A percentile compares a stretch with the other conserved stretches of the same genome.
Conservation (phyloP, 2,797 vertebrate genomes). For the Pelobates cultripes region DNA sequence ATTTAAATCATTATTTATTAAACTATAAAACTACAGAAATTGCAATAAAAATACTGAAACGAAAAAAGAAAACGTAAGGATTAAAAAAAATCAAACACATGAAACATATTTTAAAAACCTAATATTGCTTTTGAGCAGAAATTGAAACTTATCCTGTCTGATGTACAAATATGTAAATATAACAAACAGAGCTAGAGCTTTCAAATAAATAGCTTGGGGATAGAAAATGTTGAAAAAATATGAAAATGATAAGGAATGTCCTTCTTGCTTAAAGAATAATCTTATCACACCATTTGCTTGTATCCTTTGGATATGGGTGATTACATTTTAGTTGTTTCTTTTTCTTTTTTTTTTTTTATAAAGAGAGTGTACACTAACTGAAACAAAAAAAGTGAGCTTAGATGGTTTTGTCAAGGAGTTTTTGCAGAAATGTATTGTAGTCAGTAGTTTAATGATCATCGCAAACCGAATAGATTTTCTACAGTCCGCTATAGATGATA, state of each 20-base stretch:
- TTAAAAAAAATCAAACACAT: slow-evolving; percentile 21
- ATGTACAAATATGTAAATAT: slow-evolving; percentile 35
- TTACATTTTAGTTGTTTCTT: no score
- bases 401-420: no score
- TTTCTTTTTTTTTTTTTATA: no score
- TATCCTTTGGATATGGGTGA: no score
- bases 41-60: slow-evolving; percentile 15
- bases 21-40: slow-evolving; percentile 35
- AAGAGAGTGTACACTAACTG: no score
- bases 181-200: neutral
- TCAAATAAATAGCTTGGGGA: slow-evolving; percentile 3
- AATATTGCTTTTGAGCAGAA: slow-evolving; percentile 5
- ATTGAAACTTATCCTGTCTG: slow-evolving; percentile 17
- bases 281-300: no score
- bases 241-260: neutral
- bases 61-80: slow-evolving; percentile 6
- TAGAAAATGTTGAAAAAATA: neutral
- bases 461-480: no score
- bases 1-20: slow-evolving; percentile 27
- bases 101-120: neutral
- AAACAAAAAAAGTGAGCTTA: no score
- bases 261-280: no score
- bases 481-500: no score
- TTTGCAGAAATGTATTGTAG: no score
- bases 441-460: no score